Evolutionary conservation across 1,140 invertebrate species (phyloP).

Genomic region (Orchestia grillus): DNA sequence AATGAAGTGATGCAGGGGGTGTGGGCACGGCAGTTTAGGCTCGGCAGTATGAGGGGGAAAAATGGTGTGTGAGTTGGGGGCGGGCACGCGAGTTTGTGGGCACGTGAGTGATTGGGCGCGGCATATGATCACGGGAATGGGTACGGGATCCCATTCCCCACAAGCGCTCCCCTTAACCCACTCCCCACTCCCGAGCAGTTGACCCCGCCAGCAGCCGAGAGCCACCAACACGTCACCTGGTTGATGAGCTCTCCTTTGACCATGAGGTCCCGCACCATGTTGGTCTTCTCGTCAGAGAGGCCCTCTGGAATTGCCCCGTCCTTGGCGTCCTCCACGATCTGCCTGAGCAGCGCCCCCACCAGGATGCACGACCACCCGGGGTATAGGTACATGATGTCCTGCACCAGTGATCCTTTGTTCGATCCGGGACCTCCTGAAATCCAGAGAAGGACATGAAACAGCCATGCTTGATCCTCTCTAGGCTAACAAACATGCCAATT

Average conservation of each 20-base stretch:
- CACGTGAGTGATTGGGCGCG: no score
- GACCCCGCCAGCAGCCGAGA: no score
- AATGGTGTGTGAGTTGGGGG: no score
- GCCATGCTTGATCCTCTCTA: not conserved
- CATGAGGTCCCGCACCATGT: conserved; percentile 78
- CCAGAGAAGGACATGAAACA: not conserved
- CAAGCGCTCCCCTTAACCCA: no score
- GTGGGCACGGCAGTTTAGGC: no score
- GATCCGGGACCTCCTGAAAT: conserved; percentile 82
- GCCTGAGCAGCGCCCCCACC: conserved; percentile 79
- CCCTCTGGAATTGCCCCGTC: conserved; percentile 60
- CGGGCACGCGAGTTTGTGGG: no score
- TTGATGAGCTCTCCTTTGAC: conserved; percentile 77
- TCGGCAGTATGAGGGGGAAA: no score
- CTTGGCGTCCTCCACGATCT: conserved; percentile 60
- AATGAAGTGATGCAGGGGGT: no score
- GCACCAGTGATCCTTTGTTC: conserved; percentile 81
- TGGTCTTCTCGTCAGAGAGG: conserved; percentile 69
- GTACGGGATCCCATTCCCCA: no score
- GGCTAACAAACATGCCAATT: not conserved
- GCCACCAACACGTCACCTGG: no score
- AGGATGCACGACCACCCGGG: conserved; percentile 83
- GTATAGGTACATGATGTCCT: conserved; percentile 77
- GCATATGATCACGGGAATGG: no score
- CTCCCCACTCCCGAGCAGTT: no score